A percentile compares a stretch with the other conserved stretches of the same genome.
Evolutionary conservation across 2,888 invertebrate genomes (phyloP).

Genomic region (Eledona agricola): DNA sequence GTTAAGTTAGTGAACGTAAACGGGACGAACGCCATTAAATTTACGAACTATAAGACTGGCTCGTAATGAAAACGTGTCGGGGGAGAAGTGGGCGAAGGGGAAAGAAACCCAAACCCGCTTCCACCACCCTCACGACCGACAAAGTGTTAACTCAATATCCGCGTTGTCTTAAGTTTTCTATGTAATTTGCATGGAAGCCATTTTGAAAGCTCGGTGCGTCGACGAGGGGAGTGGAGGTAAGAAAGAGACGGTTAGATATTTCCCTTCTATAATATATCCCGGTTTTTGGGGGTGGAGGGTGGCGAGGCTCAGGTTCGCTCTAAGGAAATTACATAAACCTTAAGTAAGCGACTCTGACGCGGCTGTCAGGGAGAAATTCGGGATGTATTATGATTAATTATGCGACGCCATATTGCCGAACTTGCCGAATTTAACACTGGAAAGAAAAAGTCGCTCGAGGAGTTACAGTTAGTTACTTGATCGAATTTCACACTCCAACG

Average conservation of each 20-base stretch:
- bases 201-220: slow-evolving; percentile 59
- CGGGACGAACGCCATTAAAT: slow-evolving; percentile 49
- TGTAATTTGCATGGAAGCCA: slow-evolving; percentile 63
- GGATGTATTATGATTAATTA: slow-evolving; percentile 61
- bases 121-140: too few species aligned
- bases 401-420: slow-evolving; percentile 31
- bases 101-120: slow-evolving; percentile 44
- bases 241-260: slow-evolving; percentile 30
- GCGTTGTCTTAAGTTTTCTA: slow-evolving; percentile 63
- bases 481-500: too few species aligned
- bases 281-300: slow-evolving; percentile 35
- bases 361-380: slow-evolving; percentile 56
- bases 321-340: slow-evolving; percentile 62
- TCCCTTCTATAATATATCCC: slow-evolving; percentile 29
- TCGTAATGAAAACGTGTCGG: slow-evolving; percentile 51
- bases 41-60: slow-evolving; percentile 51
- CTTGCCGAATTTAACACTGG: too few species aligned
- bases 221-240: slow-evolving; percentile 25
- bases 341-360: slow-evolving; percentile 61
- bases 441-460: too few species aligned
- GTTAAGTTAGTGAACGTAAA: slow-evolving; percentile 52
- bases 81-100: slow-evolving; percentile 33
- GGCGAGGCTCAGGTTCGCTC: slow-evolving; percentile 50
- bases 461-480: too few species aligned
- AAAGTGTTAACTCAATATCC: slow-evolving; percentile 62